These are phyloP conservation scores for Indicator indicator DNA, from an alignment of 2,113 vertebrate genomes.

Conservation along the genomic window DNA sequence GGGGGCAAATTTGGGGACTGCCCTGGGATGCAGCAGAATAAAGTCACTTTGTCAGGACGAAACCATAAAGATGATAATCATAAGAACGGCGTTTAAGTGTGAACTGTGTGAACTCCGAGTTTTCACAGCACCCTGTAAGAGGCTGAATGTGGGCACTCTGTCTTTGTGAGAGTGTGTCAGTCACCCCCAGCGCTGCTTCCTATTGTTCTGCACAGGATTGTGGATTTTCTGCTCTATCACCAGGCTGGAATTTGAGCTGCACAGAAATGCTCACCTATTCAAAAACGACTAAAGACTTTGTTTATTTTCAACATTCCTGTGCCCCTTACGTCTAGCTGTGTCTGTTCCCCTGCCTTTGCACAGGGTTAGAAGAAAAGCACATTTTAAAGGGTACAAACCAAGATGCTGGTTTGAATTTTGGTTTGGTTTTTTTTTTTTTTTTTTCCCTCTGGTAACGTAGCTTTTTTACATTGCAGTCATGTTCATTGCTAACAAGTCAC, in stretches of 20 bases:
- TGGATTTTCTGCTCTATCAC: slow-evolving; percentile 1
- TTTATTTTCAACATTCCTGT: slow-evolving; percentile 1
- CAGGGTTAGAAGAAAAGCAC: neutral
- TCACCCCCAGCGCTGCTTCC: neutral
- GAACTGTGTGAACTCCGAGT: slow-evolving; percentile 31
- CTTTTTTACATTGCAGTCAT: slow-evolving; percentile 76
- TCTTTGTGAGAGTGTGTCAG: neutral
- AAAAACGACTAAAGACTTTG: neutral
- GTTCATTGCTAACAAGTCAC: slow-evolving; percentile 77
- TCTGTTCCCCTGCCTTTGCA: neutral
- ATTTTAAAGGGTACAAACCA: neutral
- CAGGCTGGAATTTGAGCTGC: neutral
- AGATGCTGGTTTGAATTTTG: neutral
- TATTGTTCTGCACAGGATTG: neutral
- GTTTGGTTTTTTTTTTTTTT: neutral
- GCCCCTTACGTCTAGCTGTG: neutral
- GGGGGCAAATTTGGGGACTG: slow-evolving; percentile 18
- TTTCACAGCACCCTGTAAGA: neutral
- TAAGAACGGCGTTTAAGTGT: slow-evolving; percentile 8
- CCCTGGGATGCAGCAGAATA: slow-evolving; percentile 20
- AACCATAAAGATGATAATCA: slow-evolving; percentile 24
- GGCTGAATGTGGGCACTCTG: neutral
- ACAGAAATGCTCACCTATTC: neutral
- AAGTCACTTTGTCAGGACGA: slow-evolving; percentile 62
- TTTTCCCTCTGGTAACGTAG: slow-evolving; percentile 37